Conservation (phyloP, 2,113 vertebrate genomes). For the Entomyzon cyanotis region DNA sequence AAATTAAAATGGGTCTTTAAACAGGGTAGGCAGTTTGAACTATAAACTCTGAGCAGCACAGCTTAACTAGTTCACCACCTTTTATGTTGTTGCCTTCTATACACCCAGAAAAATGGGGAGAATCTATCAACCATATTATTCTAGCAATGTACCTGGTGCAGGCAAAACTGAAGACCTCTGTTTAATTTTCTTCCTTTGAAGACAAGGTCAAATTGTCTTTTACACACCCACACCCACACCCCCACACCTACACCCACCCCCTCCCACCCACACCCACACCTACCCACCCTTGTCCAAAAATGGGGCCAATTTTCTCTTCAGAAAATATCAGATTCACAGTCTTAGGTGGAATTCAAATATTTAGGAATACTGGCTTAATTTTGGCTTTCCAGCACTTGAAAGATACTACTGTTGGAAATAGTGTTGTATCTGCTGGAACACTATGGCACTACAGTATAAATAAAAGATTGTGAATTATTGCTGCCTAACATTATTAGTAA, state of each 20-base stretch:
- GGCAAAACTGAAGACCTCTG: neutral
- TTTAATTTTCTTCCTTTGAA: neutral
- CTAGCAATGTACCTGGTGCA: neutral
- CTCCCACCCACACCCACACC: too few species aligned
- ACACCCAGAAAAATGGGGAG: neutral
- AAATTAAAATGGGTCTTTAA: neutral
- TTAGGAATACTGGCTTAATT: neutral
- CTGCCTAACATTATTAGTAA: conserved; percentile 23
- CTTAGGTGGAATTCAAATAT: neutral
- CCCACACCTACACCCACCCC: too few species aligned
- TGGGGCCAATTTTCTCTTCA: neutral
- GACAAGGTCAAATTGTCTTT: neutral
- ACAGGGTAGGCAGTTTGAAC: neutral
- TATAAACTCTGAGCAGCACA: neutral
- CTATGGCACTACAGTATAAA: neutral
- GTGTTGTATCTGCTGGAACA: neutral
- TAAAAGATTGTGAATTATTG: conserved; percentile 37
- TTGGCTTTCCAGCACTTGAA: neutral
- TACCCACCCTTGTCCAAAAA: neutral
- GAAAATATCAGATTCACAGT: neutral
- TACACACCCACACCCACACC: neutral
- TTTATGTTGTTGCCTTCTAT: neutral
- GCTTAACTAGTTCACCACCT: neutral
- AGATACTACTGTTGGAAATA: neutral
- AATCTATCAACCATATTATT: neutral